Evolutionary conservation across 2,797 vertebrate species (phyloP).

Genomic region (Clarias laeviceps): DNA sequence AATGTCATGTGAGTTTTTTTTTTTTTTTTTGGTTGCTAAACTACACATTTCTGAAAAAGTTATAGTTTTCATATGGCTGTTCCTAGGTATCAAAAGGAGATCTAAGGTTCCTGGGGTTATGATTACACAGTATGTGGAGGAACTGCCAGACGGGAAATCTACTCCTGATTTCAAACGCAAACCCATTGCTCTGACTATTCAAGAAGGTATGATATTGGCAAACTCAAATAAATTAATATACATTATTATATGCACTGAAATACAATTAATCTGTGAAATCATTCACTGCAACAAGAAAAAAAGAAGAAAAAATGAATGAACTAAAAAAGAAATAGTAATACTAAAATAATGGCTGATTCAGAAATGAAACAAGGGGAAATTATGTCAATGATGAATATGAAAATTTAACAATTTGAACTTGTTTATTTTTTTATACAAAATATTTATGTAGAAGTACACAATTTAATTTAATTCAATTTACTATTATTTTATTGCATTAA

Average conservation of each 20-base stretch:
- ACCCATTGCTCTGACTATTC: constrained; percentile 84
- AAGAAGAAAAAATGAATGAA: too few species aligned
- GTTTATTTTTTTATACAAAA: neutral
- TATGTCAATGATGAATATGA: neutral
- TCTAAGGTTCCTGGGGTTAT: constrained; percentile 84
- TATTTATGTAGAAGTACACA: neutral
- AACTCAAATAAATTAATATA: neutral
- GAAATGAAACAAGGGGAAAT: neutral
- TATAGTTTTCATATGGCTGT: constrained; percentile 37
- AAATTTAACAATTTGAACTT: neutral
- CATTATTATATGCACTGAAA: neutral
- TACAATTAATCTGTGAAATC: neutral
- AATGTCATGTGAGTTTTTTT: neutral
- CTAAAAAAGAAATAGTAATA: neutral
- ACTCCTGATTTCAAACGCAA: constrained; percentile 86
- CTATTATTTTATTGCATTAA: too few species aligned
- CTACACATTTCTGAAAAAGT: neutral
- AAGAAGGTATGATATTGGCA: constrained; percentile 76
- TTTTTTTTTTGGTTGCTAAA: too few species aligned
- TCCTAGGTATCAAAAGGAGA: constrained; percentile 77
- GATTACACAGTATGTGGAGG: constrained; percentile 81
- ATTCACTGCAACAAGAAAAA: neutral
- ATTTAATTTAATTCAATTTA: too few species aligned
- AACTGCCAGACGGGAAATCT: constrained; percentile 81
- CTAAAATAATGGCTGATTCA: neutral